phyloP scores from a whole-genome alignment of 2,113 vertebrate species.

The Syngnathoides biaculeatus region DNA sequence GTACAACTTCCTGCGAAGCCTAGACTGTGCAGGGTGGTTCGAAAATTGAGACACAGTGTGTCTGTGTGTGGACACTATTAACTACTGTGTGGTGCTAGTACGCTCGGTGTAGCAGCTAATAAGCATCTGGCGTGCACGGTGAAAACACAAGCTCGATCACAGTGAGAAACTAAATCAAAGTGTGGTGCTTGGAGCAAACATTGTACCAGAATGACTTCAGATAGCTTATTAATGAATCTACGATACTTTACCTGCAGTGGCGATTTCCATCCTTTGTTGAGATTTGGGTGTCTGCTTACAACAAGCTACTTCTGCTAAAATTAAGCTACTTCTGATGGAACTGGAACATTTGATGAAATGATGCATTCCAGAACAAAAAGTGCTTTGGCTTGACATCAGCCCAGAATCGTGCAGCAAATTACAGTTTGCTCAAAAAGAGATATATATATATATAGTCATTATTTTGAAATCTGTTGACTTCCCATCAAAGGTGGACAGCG shows the following conservation, averaged over 20 bases:
- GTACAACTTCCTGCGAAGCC: too few relatives aligned
- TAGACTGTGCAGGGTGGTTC: too few relatives aligned
- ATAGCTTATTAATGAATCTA: not conserved
- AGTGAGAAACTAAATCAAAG: not conserved
- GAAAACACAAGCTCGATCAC: not conserved
- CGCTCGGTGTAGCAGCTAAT: not conserved
- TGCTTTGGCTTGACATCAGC: not conserved
- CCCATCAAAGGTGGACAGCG: constrained; percentile 61
- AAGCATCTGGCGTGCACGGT: not conserved
- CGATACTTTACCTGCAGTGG: not conserved
- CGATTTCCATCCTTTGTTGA: not conserved
- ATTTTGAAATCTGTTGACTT: not conserved
- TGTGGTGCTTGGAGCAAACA: not conserved
- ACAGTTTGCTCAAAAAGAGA: not conserved
- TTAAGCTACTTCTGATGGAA: not conserved
- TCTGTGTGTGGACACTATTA: too few relatives aligned
- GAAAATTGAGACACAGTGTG: too few relatives aligned
- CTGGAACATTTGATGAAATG: not conserved
- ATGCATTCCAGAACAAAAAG: not conserved
- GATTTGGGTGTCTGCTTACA: not conserved
- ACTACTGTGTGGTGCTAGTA: too few relatives aligned
- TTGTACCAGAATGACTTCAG: not conserved
- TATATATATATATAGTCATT: not conserved
- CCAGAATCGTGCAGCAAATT: not conserved
- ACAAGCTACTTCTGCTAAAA: not conserved